These are phyloP conservation scores for Pelvicachromis taeniatus DNA, from an alignment of 2,113 vertebrate genomes.

Conservation along the genomic window DNA sequence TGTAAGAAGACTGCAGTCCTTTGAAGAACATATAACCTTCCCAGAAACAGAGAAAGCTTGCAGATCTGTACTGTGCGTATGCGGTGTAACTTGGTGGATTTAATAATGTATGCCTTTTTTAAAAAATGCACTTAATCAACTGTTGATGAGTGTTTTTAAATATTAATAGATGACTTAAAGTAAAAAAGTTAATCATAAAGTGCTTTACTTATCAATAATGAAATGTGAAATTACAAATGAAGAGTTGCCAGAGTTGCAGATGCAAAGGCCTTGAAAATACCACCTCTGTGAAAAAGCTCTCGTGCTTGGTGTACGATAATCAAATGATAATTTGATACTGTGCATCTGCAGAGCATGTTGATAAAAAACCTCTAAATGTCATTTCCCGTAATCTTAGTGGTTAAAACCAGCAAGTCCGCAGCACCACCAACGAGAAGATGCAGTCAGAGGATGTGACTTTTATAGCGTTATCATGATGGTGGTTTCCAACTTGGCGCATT, in stretches of 20 bases:
- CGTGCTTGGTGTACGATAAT: not conserved
- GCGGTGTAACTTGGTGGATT: not conserved
- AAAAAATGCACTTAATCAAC: not conserved
- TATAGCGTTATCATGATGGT: not conserved
- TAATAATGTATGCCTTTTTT: not conserved
- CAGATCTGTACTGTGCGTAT: not conserved
- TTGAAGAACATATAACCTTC: not conserved
- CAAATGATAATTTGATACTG: not conserved
- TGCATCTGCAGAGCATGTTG: not conserved
- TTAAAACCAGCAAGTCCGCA: not conserved
- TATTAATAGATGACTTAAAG: not conserved
- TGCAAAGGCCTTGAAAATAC: not conserved
- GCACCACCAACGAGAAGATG: not conserved
- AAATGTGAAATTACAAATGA: not conserved
- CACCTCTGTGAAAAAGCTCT: not conserved
- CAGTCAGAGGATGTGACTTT: not conserved
- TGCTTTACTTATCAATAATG: not conserved
- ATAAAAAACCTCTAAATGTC: not conserved
- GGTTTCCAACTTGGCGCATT: not conserved
- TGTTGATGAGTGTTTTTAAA: not conserved
- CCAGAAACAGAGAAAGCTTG: not conserved
- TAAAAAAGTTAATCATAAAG: not conserved
- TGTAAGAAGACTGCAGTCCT: not conserved
- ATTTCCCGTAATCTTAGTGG: not conserved
- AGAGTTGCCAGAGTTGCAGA: not conserved